phyloP scores from a whole-genome alignment of 1,140 invertebrate genomes.

The Drosophila persimilis region DNA sequence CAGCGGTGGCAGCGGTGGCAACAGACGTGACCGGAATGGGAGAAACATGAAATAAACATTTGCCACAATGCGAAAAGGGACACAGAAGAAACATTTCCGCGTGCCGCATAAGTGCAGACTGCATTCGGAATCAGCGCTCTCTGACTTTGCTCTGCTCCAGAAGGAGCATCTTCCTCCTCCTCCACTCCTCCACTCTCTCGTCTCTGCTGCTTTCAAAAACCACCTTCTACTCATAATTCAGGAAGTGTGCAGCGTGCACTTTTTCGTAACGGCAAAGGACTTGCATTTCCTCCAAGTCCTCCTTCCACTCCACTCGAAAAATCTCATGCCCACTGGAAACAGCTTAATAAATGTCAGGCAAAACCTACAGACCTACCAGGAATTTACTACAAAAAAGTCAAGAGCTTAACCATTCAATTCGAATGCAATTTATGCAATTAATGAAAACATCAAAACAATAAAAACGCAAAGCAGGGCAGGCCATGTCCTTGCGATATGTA shows the following conservation, averaged over 20 bases:
- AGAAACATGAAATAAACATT: slow-evolving; percentile 79
- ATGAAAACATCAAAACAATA: background rate
- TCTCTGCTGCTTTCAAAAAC: background rate
- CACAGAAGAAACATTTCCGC: slow-evolving; percentile 56
- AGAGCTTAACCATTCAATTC: slow-evolving; percentile 41
- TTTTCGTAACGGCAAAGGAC: slow-evolving; percentile 46
- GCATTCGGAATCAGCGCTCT: slow-evolving; percentile 63
- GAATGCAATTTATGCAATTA: slow-evolving; percentile 11
- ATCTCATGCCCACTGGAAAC: slow-evolving; percentile 15
- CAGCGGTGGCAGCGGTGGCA: slow-evolving; percentile 33
- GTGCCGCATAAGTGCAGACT: slow-evolving; percentile 51
- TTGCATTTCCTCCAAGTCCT: slow-evolving; percentile 71
- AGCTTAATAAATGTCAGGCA: slow-evolving; percentile 72
- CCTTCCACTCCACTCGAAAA: slow-evolving; percentile 20
- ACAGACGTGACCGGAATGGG: slow-evolving; percentile 68
- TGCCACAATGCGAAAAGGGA: slow-evolving; percentile 46
- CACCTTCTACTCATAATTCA: slow-evolving; percentile 70
- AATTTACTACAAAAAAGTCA: slow-evolving; percentile 23
- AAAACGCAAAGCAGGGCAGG: background rate
- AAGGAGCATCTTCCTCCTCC: slow-evolving; percentile 29
- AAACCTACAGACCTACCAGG: slow-evolving; percentile 20
- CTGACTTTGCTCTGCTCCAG: slow-evolving; percentile 31
- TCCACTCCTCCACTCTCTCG: background rate
- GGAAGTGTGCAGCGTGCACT: slow-evolving; percentile 61
- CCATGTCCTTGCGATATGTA: too few relatives aligned